Evolutionary conservation across 2,797 vertebrate species (phyloP).

Genomic region (Darevskia mixta): DNA sequence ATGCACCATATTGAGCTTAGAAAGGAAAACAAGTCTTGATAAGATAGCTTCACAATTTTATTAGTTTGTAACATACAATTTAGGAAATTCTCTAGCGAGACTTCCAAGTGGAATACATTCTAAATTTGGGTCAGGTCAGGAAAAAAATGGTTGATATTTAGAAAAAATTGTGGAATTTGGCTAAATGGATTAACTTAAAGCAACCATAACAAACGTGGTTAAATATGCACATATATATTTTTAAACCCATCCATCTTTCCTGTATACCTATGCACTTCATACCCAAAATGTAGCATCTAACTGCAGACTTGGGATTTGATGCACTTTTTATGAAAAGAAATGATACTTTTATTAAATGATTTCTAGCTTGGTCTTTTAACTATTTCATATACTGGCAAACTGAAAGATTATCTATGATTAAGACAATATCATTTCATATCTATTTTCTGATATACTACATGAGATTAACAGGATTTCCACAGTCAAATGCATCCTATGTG

Average conservation of each 20-base stretch:
- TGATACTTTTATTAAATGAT: constrained; percentile 15
- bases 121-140: constrained; percentile 64
- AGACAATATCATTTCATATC: background rate
- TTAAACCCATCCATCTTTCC: constrained; percentile 28
- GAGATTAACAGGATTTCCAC: constrained; percentile 6
- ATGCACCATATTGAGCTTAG: background rate
- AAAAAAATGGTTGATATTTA: constrained; percentile 54
- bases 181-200: constrained; percentile 53
- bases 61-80: constrained; percentile 60
- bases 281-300: constrained; percentile 44
- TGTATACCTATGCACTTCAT: constrained; percentile 26
- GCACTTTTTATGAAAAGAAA: constrained; percentile 35
- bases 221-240: constrained; percentile 61
- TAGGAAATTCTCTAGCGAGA: constrained; percentile 67
- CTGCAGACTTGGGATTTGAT: constrained; percentile 5
- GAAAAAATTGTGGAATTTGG: constrained; percentile 60
- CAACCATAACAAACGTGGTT: constrained; percentile 58
- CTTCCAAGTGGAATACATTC: constrained; percentile 63
- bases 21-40: constrained; percentile 28
- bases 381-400: background rate
- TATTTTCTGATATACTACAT: background rate
- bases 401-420: background rate
- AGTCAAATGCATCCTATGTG: background rate
- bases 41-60: constrained; percentile 60
- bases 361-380: background rate